Evolutionary conservation across 2,797 vertebrate genomes (phyloP), one percentile per base, ranked within the genome.

Genomic region (Helicolenus hilgendorfi): DNA sequence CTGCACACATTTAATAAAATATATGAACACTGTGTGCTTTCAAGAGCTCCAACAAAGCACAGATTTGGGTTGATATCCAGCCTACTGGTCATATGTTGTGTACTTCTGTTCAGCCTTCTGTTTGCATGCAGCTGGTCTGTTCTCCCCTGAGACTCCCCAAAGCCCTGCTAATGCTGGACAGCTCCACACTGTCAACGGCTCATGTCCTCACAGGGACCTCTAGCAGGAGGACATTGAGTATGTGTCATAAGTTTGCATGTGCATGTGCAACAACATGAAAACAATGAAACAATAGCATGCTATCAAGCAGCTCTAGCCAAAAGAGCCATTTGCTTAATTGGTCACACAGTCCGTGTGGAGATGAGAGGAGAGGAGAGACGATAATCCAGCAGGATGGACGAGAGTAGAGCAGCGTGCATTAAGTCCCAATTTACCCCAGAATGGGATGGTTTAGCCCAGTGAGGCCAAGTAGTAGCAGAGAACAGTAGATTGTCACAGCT

Each of bases 311-410:
- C 68, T 82, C 22, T 7, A 71, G 83, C 92, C 91, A 96, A 94
- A 89, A 94, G 87, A 93, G 71, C 91, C 87, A 96, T 97, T 96
- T 94, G 92, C 84, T 87, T 94, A 94, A 96, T 96, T 96, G 95
- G 84, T 91, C 75, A 91, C 77, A 86, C 77, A 80, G 92, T 81
- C 83, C 11, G 33, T 78, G 73, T 88, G 80, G 85, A 91, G 86
- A 91, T 90, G 90, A 90, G 89, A 81, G 85, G 67, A 73, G 68
- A 77, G 82, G 86, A 84, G 84, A 60, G 84, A 81, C 45, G 45
- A 36, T 96, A 96, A 96, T 96, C 93, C 93, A 89, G 77, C 84
- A 60, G 90, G 91, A 94, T 91, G 85, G 79, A 86, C 72, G 29
- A 74, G 86, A 89, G 90, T 71, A 86, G 77, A 90, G 77, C 84